phyloP scores from a whole-genome alignment of 2,888 invertebrate species.

The Tetheella fluctuosa region DNA sequence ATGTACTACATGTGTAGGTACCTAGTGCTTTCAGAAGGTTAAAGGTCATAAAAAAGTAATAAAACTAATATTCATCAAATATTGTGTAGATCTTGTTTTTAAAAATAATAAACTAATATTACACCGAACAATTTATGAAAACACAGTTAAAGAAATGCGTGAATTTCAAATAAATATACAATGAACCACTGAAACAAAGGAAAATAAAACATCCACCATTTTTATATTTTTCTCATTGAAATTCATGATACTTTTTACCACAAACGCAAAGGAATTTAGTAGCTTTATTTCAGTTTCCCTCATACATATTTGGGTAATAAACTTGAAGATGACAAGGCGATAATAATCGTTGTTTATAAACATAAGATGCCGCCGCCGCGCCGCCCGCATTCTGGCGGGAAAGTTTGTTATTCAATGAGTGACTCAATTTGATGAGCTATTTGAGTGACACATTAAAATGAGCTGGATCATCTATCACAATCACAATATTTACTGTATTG shows the following conservation, averaged over 20 bases:
- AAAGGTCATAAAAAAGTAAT: too few species aligned
- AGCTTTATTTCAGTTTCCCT: conserved; percentile 27
- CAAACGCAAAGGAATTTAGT: conserved; percentile 17
- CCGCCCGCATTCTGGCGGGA: conserved; percentile 15
- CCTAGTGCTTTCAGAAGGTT: too few species aligned
- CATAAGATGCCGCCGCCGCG: conserved; percentile 16
- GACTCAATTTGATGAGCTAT: neutral
- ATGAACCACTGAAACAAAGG: neutral
- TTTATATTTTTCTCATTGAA: neutral
- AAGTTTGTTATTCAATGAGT: conserved; percentile 24
- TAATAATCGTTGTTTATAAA: conserved; percentile 39
- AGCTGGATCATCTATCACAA: neutral
- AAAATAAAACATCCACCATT: neutral
- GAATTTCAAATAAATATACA: neutral
- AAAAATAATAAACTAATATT: too few species aligned
- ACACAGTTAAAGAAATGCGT: neutral
- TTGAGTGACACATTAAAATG: neutral
- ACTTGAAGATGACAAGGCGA: conserved; percentile 33
- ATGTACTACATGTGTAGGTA: too few species aligned
- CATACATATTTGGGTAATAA: conserved; percentile 39
- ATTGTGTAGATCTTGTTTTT: too few species aligned
- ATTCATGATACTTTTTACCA: neutral
- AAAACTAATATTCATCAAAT: too few species aligned
- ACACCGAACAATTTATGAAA: too few species aligned
- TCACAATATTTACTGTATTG: neutral